Percentiles rank a stretch among this genome's conserved stretches.
Evolutionary conservation across 2,888 invertebrate species (phyloP).

Genomic region (Dugesia japonica): DNA sequence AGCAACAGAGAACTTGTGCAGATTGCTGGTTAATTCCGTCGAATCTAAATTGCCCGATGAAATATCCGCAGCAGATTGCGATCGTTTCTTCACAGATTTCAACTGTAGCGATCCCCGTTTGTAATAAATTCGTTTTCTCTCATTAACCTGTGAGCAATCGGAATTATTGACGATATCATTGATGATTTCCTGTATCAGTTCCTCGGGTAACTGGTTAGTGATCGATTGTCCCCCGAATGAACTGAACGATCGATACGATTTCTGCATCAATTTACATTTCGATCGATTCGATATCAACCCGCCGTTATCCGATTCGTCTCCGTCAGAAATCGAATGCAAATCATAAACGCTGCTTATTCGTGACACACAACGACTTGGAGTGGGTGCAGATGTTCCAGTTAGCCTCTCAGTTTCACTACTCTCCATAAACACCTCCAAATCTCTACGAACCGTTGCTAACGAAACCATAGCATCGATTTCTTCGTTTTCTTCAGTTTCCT

Average conservation of each 20-base stretch:
- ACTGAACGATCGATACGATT: not conserved
- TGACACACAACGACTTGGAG: not conserved
- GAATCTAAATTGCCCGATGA: not conserved
- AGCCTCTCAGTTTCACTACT: not conserved
- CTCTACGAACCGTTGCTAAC: not conserved
- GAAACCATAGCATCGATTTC: not conserved
- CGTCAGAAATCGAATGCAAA: not conserved
- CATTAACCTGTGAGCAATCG: not conserved
- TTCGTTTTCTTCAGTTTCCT: constrained; percentile 31
- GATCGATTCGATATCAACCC: not conserved
- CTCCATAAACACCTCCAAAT: not conserved
- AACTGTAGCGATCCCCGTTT: not conserved
- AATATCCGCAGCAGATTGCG: not conserved
- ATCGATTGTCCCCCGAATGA: not conserved
- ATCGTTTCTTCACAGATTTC: not conserved
- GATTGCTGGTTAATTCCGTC: not conserved
- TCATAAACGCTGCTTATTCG: not conserved
- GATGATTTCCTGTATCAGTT: not conserved
- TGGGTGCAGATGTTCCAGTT: not conserved
- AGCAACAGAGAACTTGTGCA: not conserved
- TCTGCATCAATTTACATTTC: not conserved
- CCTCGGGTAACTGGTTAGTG: not conserved
- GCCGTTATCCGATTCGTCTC: not conserved
- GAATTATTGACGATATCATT: too few relatives aligned
- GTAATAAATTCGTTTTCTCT: not conserved